Evolutionary conservation across 2,113 vertebrate genomes (phyloP).

Genomic region (Ahaetulla prasina): DNA sequence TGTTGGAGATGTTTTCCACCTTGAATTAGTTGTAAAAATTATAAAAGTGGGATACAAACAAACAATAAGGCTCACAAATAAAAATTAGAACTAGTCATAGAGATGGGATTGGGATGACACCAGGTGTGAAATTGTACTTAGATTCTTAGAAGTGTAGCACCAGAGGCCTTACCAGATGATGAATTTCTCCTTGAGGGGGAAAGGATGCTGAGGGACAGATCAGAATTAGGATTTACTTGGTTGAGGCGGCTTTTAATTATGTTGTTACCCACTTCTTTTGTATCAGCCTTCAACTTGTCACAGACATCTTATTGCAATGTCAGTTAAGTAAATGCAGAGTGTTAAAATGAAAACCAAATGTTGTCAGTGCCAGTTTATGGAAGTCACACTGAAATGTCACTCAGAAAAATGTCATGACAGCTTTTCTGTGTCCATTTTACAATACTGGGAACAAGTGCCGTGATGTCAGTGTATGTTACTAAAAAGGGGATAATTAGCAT

Average conservation of each 20-base stretch:
- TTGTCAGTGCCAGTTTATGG: constrained; percentile 57
- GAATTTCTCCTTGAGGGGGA: not conserved
- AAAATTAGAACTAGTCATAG: not conserved
- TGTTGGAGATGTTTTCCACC: not conserved
- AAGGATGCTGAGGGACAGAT: constrained; percentile 8
- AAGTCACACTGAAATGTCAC: constrained; percentile 31
- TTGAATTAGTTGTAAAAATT: not conserved
- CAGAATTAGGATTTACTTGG: constrained; percentile 30
- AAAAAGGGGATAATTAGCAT: constrained; percentile 18
- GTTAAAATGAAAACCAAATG: constrained; percentile 53
- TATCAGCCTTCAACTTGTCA: constrained; percentile 57
- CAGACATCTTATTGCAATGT: constrained; percentile 18
- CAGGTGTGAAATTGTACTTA: constrained; percentile 8
- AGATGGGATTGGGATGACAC: not conserved
- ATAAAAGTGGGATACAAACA: not conserved
- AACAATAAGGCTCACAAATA: not conserved
- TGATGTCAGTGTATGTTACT: not conserved
- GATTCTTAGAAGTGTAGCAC: not conserved
- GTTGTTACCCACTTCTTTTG: constrained; percentile 46
- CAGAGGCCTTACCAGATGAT: constrained; percentile 18
- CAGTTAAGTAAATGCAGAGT: constrained; percentile 46
- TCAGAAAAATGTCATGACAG: not conserved
- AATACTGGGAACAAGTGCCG: accelerated
- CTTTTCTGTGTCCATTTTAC: not conserved
- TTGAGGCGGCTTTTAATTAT: constrained; percentile 32